phyloP scores from a whole-genome alignment of 2,888 invertebrate species.

The Eupsilia transversa region DNA sequence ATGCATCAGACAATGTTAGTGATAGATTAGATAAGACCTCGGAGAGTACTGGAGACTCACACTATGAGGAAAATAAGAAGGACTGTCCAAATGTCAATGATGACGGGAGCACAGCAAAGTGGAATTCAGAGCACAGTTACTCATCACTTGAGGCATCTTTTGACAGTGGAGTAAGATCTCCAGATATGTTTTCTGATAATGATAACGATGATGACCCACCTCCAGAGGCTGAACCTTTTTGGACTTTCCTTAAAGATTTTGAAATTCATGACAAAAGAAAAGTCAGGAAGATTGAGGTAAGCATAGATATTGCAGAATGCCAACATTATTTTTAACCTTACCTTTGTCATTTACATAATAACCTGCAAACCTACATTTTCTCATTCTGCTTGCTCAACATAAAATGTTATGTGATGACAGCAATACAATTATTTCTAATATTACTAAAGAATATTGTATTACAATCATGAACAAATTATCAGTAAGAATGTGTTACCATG shows the following conservation, averaged over 20 bases:
- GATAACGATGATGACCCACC: conserved; percentile 81
- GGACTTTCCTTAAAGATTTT: conserved; percentile 83
- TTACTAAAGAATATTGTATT: not conserved
- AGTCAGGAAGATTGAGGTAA: conserved; percentile 85
- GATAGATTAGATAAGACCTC: conserved; percentile 75
- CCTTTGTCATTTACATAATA: conserved; percentile 46
- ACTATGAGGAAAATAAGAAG: conserved; percentile 80
- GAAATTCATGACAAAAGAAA: conserved; percentile 84
- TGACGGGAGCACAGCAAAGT: conserved; percentile 78
- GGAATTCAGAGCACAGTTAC: conserved; percentile 85
- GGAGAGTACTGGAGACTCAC: conserved; percentile 82
- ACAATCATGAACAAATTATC: not conserved
- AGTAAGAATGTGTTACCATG: conserved; percentile 2
- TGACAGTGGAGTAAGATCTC: conserved; percentile 90
- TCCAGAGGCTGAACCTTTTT: conserved; percentile 78
- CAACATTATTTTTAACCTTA: conserved; percentile 37
- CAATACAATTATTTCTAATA: not conserved
- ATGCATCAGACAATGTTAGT: conserved; percentile 72
- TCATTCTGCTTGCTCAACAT: conserved; percentile 6
- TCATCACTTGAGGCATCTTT: conserved; percentile 87
- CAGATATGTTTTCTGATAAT: conserved; percentile 92
- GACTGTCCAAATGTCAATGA: conserved; percentile 66
- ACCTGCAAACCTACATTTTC: conserved; percentile 23
- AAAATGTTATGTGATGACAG: conserved; percentile 7
- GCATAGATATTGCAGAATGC: conserved; percentile 36